phyloP scores from a whole-genome alignment of 2,888 invertebrate species.

The Coenonympha arcania region DNA sequence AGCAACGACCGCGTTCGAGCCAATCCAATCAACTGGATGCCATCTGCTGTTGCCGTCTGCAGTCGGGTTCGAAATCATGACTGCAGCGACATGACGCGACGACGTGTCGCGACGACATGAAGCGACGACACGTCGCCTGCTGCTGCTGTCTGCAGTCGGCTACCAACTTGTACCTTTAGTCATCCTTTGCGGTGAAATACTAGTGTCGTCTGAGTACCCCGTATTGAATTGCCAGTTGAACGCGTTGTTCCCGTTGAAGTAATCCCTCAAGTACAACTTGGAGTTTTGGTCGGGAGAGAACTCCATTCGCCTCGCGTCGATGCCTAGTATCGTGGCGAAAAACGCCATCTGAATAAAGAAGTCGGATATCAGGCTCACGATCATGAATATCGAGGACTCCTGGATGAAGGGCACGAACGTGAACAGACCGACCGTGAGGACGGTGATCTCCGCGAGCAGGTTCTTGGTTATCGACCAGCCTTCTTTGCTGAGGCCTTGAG shows the following conservation, averaged over 20 bases:
- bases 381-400: slow-evolving; percentile 97
- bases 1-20: too few species aligned
- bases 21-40: too few species aligned
- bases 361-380: slow-evolving; percentile 93
- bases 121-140: too few species aligned
- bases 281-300: slow-evolving; percentile 65
- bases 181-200: slow-evolving; percentile 70
- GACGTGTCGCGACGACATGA: too few species aligned
- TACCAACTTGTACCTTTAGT: too few species aligned
- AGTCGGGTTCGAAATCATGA: too few species aligned
- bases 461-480: slow-evolving; percentile 99
- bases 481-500: slow-evolving; percentile 97
- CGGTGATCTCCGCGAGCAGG: slow-evolving; percentile 91
- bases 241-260: slow-evolving; percentile 58
- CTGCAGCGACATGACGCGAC: too few species aligned
- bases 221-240: slow-evolving; percentile 58
- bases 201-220: slow-evolving; percentile 45
- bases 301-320: slow-evolving; percentile 89
- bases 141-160: too few species aligned
- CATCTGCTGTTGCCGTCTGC: too few species aligned
- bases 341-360: slow-evolving; percentile 97
- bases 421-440: slow-evolving; percentile 92
- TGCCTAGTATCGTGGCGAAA: slow-evolving; percentile 93
- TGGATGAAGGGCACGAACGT: slow-evolving; percentile 98
- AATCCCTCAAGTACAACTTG: slow-evolving; percentile 62